Evolutionary conservation across 2,797 vertebrate genomes (phyloP), one percentile per base, ranked within the genome.

Genomic region (Rhynchonycteris naso): DNA sequence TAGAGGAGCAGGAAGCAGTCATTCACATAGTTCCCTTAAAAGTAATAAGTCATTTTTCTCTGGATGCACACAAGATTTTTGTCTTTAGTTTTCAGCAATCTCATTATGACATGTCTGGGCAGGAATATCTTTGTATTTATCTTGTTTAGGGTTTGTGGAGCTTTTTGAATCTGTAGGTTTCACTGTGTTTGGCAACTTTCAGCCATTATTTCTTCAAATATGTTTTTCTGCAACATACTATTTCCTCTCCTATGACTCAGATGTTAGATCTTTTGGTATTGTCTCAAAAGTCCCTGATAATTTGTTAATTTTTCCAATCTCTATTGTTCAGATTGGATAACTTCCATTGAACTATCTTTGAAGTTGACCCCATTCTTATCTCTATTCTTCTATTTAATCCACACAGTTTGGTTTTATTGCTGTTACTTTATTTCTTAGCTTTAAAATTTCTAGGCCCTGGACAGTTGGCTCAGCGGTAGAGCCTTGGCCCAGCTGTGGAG

Each of bases 321-420:
- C 47, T 74, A 1, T 75, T 35, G 35, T 93, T 82, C 50, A 82
- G 30, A 68, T 5, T 74, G 9, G 58, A 74, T 66, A 47, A 72
- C 35, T 61, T 74, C 78, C 85, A 82, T 0, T 50, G 66, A 93
- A 50, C 61, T 82, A 68, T 35, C 59, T 74, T 88, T 65, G 28
- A 93, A 88, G 58, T 22, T 79, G 54, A 59, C 14, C 47, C 15
- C 30, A 50, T 75, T 33, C 63, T 61, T 71, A 82, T 26, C 52
- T 59, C 61, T 50, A 56, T n/a, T 93, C n/a, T 88, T 12, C 47
- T 82, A 50, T 1, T 30, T 2, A 93, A 82, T 43, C 24, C 24
- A 22, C 50, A 76, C 59, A 58, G 24, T 82, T 86, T 88, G 24
- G 69, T 75, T 88, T 88, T 88, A 75, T 59, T 75, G 78, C 63